Conservation (phyloP, 2,888 invertebrate genomes). For the Drosophila setosimentum region DNA sequence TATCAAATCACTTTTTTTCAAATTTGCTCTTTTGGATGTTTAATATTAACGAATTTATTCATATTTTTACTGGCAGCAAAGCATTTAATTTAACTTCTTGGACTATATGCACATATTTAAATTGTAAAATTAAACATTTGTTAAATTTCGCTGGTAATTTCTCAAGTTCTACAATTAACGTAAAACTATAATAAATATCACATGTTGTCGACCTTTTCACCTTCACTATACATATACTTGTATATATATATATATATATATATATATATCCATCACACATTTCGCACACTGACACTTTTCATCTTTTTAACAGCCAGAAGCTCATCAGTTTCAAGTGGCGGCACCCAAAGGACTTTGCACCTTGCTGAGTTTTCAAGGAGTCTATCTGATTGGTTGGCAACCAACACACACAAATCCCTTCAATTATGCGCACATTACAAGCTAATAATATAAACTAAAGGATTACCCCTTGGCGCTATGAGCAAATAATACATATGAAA, state of each 20-base stretch:
- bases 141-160: not conserved
- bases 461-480: conserved; percentile 67
- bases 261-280: not conserved
- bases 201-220: not conserved
- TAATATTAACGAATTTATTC: not conserved
- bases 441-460: conserved; percentile 80
- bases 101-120: not conserved
- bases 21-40: not conserved
- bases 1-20: not conserved
- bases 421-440: conserved; percentile 76
- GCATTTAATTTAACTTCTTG: not conserved
- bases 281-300: not conserved
- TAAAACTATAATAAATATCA: not conserved
- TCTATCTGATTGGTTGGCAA: conserved; percentile 10
- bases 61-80: not conserved
- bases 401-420: conserved; percentile 55
- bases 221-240: not conserved
- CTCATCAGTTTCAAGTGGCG: conserved; percentile 48
- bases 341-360: conserved; percentile 43
- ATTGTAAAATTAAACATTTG: not conserved
- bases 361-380: conserved; percentile 31
- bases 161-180: not conserved
- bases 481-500: conserved; percentile 64
- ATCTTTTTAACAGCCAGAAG: conserved; percentile 27
- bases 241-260: not conserved